Evolutionary conservation across 53 echinoderm and acorn worm species (phyloP).

Genomic region (Astropecten irregularis): DNA sequence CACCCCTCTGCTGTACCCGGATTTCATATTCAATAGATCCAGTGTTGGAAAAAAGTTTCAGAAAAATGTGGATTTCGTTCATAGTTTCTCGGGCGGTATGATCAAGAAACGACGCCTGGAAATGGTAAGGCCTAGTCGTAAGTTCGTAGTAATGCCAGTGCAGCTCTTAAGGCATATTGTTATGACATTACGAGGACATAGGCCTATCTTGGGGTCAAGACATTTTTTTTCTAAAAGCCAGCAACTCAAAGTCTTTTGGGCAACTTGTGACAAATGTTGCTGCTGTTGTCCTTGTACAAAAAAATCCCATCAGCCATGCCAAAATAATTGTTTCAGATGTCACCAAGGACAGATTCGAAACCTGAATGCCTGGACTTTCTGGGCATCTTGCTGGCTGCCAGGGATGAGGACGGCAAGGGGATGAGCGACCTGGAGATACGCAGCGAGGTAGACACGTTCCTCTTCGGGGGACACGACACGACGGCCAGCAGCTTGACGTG

Average conservation of each 20-base stretch:
- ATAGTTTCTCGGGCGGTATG: slow-evolving; percentile 8
- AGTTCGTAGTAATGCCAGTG: no score
- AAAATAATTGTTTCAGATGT: no score
- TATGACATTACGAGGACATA: no score
- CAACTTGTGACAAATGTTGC: no score
- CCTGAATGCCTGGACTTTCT: slow-evolving; percentile 55
- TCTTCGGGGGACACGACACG: slow-evolving; percentile 69
- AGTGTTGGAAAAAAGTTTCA: not conserved
- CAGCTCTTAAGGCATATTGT: no score
- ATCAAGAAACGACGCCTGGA: not conserved
- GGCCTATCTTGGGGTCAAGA: no score
- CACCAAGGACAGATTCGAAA: no score
- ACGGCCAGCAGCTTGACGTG: slow-evolving; percentile 68
- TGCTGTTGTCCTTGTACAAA: no score
- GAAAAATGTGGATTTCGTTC: not conserved
- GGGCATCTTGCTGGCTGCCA: slow-evolving; percentile 44
- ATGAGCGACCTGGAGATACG: slow-evolving; percentile 53
- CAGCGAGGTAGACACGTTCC: slow-evolving; percentile 69
- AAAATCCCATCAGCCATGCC: no score
- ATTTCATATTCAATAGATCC: not conserved
- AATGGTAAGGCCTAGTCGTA: no score
- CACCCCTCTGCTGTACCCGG: not conserved
- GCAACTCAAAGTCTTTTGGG: not conserved
- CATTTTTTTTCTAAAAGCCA: no score
- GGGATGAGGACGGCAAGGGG: slow-evolving; percentile 39